Base-by-base conservation (phyloP, 2,888 invertebrate species). In the Merodon equestris region DNA sequence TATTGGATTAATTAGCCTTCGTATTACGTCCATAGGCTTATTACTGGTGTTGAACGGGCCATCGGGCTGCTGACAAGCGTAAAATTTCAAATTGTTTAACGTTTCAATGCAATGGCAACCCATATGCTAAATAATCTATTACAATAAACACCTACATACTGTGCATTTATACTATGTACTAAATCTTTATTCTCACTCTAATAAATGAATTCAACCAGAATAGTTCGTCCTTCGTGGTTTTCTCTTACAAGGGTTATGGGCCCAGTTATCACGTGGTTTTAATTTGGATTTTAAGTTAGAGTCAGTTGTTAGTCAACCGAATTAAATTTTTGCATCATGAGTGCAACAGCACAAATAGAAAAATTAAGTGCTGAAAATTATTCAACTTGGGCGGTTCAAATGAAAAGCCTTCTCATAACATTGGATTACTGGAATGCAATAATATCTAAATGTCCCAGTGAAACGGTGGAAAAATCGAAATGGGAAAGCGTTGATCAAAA, bases 341-440 rank as follows among this genome's bases (percentile, higher is more conserved):
- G 18, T 38, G n/a, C 17, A 3, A 47, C 27, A 7, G 34, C 19
- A 34, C 34, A 45, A 27, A 67, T 71, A 13, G 71, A 76, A 48
- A 71, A 76, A 42, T 40, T 77, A 34, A 51, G 12, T 13, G 34
- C 57, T 9, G 68, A 72, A 19, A 77, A 67, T 47, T 67, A 67
- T 14, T 51, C 45, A 1, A 68, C 53, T 13, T 77, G 72, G 77
- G 27, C 27, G 9, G 18, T 73, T n/a, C 61, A 73, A 15, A 77
- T 72, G 40, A 67, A 67, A 61, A 77, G 67, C 45, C 34, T 57
- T 1, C 42, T 72, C 10, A 68, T 72, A n/a, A 72, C 67, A 7
- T n/a, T 60, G n/a, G 61, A 71, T 45, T 50, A 44, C 12, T 76
- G 66, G 61, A 27, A 47, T 12, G 44, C 45, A 7, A 34, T 75